Evolutionary conservation across 1,140 invertebrate genomes (phyloP), one percentile per base, ranked within the genome.

Genomic region (Zaprionus davidi): DNA sequence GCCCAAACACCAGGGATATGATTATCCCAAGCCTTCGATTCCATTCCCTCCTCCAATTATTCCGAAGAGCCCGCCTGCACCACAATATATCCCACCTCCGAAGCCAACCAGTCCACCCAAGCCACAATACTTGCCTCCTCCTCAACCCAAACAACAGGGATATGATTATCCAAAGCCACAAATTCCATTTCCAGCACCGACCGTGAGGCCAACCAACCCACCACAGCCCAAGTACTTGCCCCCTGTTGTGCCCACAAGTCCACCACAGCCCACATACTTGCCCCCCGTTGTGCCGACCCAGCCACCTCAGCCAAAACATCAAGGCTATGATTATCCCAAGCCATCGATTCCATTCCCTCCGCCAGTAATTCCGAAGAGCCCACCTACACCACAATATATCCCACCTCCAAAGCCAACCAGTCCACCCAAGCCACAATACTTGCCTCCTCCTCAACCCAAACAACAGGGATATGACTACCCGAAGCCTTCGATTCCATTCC

Each of bases 401-500:
- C 36, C 53, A 63, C 38, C 82, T 72, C 80, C 67, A 12, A 68
- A 86, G 63, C 82, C 82, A 26, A n/a, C 55, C 6, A 83, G 68
- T 59, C 46, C 51, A 22, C 72, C 72, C 15, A 31, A 56, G 17
- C 59, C 67, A 9, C 34, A 87, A 38, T 87, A 90, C 41, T 65
- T 90, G 12, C 85, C 85, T 20, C 85, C 82, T 28, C 82, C 82
- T 7, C 58, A 75, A 20, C 76, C 82, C 5, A 86, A 78, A 22
- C 81, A 73, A 17, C 57, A 65, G 13, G 88, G 83, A 9, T 91
- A 91, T 53, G 66, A 78, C n/a, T 82, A 91, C 57, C 84, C 88
- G 2, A 80, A 85, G 53, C 90, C 84, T 7, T 59, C 65, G 11
- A 67, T 86, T 56, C 77, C 82, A 22, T 90, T 90, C 59, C 82